Conservation (phyloP, 1,140 invertebrate genomes). For the Adoxophyes honmai region DNA sequence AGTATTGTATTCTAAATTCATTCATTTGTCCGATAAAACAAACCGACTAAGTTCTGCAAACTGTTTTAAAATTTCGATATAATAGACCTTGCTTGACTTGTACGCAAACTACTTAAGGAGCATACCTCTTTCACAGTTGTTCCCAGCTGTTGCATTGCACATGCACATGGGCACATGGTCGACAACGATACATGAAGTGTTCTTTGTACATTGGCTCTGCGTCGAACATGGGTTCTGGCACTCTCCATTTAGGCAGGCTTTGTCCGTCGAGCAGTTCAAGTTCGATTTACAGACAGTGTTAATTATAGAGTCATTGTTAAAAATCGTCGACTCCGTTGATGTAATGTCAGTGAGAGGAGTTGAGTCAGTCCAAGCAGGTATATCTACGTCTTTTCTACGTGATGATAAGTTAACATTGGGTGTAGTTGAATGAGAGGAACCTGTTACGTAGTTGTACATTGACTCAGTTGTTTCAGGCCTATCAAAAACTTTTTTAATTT, state of each 20-base stretch:
- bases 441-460: not conserved
- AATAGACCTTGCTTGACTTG: constrained; percentile 18
- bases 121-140: constrained; percentile 76
- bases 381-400: constrained; percentile 62
- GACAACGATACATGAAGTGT: constrained; percentile 82
- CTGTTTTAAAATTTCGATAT: constrained; percentile 20
- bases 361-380: constrained; percentile 66
- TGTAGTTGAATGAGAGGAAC: constrained; percentile 35
- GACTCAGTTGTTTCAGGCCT: not conserved
- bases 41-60: constrained; percentile 22
- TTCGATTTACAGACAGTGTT: constrained; percentile 79
- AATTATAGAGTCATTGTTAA: constrained; percentile 54
- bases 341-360: constrained; percentile 49
- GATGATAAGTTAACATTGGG: constrained; percentile 59
- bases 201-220: constrained; percentile 81
- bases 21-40: constrained; percentile 73
- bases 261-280: constrained; percentile 82
- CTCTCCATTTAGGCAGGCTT: constrained; percentile 82
- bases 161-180: constrained; percentile 85
- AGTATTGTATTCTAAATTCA: constrained; percentile 29
- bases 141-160: constrained; percentile 73
- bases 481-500: too few species aligned
- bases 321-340: constrained; percentile 42
- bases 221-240: constrained; percentile 85
- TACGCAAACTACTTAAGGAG: constrained; percentile 39